Base-by-base conservation (phyloP, 2,888 invertebrate species). In the Alitta virens region DNA sequence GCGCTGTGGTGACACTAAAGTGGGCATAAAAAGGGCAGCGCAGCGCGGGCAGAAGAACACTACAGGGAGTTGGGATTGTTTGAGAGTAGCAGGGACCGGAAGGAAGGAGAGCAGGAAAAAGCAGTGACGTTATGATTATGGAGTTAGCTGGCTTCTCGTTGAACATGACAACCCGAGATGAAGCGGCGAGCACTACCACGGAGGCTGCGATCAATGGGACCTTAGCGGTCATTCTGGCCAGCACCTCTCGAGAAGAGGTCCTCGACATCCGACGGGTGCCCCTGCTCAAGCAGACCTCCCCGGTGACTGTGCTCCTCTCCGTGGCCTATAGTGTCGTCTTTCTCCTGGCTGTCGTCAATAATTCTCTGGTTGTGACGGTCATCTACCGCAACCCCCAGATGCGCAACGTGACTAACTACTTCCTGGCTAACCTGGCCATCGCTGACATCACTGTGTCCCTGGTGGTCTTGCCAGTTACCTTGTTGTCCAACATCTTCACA, bases 351-450 rank as follows among this genome's bases (percentile, higher is more conserved):
- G 26, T 69, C 26, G 51, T 61, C 38, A 69, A 69, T 55, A 69
- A 69, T 60, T 42, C 50, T 18, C 59, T 67, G 42, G 69, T 69
- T n/a, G 56, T 69, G 25, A 55, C 62, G 3, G 69, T 66, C 53
- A 68, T 69, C 53, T 57, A 62, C 33, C 23, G 60, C 14, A 63
- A 62, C 33, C 65, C 63, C 12, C 67, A 63, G 56, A 64, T 69
- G 64, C 12, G 61, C 12, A 64, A 65, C 40, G 64, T 68, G 25
- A 69, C 68, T 58, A 69, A 69, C 61, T 63, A 63, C 60, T 69
- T 69, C 65, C 42, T 69, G 49, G 68, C 66, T 2, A 69, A 68
- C 46, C 62, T 69, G 53, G 69, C 68, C 23, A 60, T 66, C 23
- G 68, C 68, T 2, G 68, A 68, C 43, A 67, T 68, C 57, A 63